Base-by-base conservation (phyloP, 1,140 invertebrate genomes). In the Drosophila subobscura region DNA sequence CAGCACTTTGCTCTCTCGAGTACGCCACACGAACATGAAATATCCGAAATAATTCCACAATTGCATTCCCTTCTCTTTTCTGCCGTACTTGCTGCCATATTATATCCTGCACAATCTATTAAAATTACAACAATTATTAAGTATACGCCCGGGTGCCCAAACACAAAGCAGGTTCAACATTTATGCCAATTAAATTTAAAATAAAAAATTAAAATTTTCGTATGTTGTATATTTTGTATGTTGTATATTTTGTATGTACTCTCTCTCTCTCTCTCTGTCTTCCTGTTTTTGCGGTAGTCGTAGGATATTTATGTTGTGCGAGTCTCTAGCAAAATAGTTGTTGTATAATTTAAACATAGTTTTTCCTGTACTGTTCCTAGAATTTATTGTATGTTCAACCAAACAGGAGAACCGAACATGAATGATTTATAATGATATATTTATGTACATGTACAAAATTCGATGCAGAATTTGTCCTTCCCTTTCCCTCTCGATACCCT, bases 361-460 rank as follows among this genome's bases (percentile, higher is more conserved):
- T 70, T 55, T 49, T 25, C 20, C 63, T 33, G 33, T 56, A 37
- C 29, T 33, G 7, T 33, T 33, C 29, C 29, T 10, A 10, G 29
- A 33, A 33, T 33, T 27, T 5, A 27, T 27, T 27, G 25, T 27
- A 27, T 27, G 5, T 27, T 27, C 1, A 33, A 12, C 10, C 33
- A 10, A 37, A 37, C 33, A 37, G 33, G 10, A 68, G 47, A 56
- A 41, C 42, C 42, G 22, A 67, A 55, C 50, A 22, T 70, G 33
- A 70, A 68, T 70, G 56, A 68, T 70, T 68, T 23, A 68, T 68
- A 68, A 68, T 54, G 47, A 56, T 68, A 6, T 29, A 42, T 37
- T 42, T 37, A 42, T 25, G 46, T 40, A 33, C 16, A 50, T 63
- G 37, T 37, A 29, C n/a, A n/a, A n/a, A n/a, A n/a, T n/a, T n/a